Percentiles rank a stretch among this genome's conserved stretches.
Evolutionary conservation across 2,113 vertebrate species (phyloP).

Genomic region (Cryptotis parvus): DNA sequence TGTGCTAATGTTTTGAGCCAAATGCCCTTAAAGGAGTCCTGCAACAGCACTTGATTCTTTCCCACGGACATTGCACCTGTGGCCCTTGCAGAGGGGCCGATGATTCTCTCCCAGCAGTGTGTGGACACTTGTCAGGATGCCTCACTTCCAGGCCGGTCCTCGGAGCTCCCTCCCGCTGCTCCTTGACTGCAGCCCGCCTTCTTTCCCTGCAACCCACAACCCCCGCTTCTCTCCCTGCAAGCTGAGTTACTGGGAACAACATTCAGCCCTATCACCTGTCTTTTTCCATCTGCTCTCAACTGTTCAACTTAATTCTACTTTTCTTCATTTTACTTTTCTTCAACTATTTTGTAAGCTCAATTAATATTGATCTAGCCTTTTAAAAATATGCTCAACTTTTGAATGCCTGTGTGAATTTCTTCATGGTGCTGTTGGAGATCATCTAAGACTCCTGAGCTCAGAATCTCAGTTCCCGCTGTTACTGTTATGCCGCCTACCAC

Average conservation of each 20-base stretch:
- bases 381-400: background rate
- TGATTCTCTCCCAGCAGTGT: background rate
- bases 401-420: background rate
- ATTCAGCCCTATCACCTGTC: background rate
- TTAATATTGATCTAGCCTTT: slow-evolving; percentile 14
- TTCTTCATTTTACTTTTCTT: background rate
- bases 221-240: background rate
- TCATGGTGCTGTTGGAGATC: background rate
- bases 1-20: no score
- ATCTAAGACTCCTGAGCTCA: background rate
- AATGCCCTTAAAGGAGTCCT: no score
- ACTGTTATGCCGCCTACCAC: background rate
- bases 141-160: background rate
- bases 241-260: background rate
- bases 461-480: background rate
- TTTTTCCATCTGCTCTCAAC: background rate
- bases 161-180: background rate
- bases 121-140: background rate
- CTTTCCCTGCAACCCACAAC: no score
- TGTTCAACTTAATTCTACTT: background rate
- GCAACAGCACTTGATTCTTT: background rate
- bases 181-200: background rate
- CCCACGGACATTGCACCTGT: background rate
- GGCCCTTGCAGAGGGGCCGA: background rate
- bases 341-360: background rate